These are phyloP conservation scores for Vanessa cardui DNA, from an alignment of 2,888 invertebrate species.

Conservation along the genomic window DNA sequence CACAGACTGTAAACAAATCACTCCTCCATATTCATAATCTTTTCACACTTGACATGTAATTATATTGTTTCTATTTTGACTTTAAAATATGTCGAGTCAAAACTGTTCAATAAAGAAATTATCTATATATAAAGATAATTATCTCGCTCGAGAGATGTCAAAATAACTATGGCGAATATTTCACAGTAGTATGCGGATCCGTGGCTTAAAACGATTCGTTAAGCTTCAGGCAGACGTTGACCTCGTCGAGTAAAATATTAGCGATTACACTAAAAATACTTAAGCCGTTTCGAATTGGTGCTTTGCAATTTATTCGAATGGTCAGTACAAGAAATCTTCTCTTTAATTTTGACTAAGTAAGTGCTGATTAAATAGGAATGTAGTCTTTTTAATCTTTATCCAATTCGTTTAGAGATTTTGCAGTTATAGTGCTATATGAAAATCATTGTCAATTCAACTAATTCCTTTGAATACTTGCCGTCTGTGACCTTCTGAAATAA, in stretches of 20 bases:
- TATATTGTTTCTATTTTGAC: background rate
- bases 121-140: background rate
- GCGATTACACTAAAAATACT: conserved; percentile 29
- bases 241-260: conserved; percentile 42
- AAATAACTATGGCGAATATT: conserved; percentile 20
- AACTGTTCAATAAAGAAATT: conserved; percentile 4
- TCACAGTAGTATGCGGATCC: conserved; percentile 20
- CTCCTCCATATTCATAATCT: too few relatives aligned
- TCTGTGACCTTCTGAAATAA: too few relatives aligned
- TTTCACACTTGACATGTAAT: background rate
- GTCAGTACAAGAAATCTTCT: background rate
- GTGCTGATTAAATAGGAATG: too few relatives aligned
- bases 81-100: conserved; percentile 1
- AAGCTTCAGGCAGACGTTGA: conserved; percentile 44
- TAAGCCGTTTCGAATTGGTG: conserved; percentile 28
- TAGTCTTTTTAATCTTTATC: too few relatives aligned
- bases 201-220: conserved; percentile 44
- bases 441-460: too few relatives aligned
- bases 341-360: too few relatives aligned
- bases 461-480: too few relatives aligned
- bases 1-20: too few relatives aligned
- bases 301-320: conserved; percentile 23
- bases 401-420: too few relatives aligned
- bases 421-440: too few relatives aligned
- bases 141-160: conserved; percentile 10